Conservation (phyloP, 2,797 vertebrate genomes). For the Peromyscus aztecus region DNA sequence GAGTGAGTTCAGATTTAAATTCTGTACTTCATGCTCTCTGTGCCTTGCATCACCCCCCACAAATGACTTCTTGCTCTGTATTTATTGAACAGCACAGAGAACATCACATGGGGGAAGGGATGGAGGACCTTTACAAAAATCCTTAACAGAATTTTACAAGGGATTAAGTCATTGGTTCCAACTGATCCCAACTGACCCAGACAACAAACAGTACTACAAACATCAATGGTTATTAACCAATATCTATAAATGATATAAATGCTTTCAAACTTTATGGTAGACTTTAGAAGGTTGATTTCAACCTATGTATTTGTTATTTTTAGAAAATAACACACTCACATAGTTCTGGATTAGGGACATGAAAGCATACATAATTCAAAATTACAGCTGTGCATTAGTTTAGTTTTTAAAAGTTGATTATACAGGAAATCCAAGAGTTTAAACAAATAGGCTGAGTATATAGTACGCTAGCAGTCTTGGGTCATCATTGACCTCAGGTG, state of each 20-base stretch:
- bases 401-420: not conserved
- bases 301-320: not conserved
- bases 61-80: not conserved
- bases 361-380: not conserved
- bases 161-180: not conserved
- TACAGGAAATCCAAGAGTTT: not conserved
- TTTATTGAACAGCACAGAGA: not conserved
- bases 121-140: not conserved
- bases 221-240: not conserved
- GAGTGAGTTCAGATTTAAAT: not conserved
- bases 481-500: not conserved
- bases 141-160: not conserved
- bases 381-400: not conserved
- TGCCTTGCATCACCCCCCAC: not conserved
- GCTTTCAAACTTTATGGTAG: not conserved
- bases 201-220: not conserved
- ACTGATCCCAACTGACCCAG: not conserved
- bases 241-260: not conserved
- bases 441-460: not conserved
- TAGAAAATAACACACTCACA: not conserved
- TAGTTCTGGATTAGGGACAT: not conserved
- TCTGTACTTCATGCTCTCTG: not conserved
- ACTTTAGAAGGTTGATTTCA: not conserved
- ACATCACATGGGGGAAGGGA: not conserved
- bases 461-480: not conserved